Base-by-base conservation (phyloP, 2,797 vertebrate genomes). In the Microctenopoma stevenorrisi region DNA sequence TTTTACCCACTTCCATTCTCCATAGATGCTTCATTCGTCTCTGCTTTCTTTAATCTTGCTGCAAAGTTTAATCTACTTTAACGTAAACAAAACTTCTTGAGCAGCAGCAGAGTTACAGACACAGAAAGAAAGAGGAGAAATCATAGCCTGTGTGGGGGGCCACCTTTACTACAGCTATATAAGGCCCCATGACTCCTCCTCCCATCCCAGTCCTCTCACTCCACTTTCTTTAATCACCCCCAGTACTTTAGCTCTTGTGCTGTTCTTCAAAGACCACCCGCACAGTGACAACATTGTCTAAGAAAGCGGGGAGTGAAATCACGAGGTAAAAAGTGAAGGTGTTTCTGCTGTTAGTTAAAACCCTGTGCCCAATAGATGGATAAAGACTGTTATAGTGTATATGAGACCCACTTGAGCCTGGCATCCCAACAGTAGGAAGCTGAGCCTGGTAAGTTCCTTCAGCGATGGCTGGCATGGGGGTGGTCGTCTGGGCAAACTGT, bases 401-500 rank as follows among this genome's bases (percentile, higher is more conserved):
- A 37, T 12, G n/a, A 46, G 35, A 91, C 93, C 92, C 70, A 95
- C 94, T 82, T 66, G 92, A 90, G 75, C 63, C 79, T 35, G 91
- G 84, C 73, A 91, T 89, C 52, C 25, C 87, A 51, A 76, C 84
- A 22, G 78, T 53, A 22, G 64, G 81, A 25, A 51, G 68, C 65
- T 79, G 83, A 12, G 80, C 71, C 87, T 93, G 93, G 76, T 87
- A 83, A 60, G 83, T 52, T 46, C 88, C 93, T 74, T 94, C 93
- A 0, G 92, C 69, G 78, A 95, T 92, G 75, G 93, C 94, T 22
- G 93, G 93, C 79, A 92, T 88, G 14, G 88, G 51, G 60, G 86
- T 48, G 59, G 90, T 76, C 7, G 85, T 86, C 86, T 93, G 90
- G 67, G 78, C 88, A 72, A 92, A 92, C 71, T 94, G 92, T 72